Percentiles rank a stretch among this genome's conserved stretches.
Evolutionary conservation across 1,140 invertebrate genomes (phyloP).

Genomic region (Ceratina japonica): DNA sequence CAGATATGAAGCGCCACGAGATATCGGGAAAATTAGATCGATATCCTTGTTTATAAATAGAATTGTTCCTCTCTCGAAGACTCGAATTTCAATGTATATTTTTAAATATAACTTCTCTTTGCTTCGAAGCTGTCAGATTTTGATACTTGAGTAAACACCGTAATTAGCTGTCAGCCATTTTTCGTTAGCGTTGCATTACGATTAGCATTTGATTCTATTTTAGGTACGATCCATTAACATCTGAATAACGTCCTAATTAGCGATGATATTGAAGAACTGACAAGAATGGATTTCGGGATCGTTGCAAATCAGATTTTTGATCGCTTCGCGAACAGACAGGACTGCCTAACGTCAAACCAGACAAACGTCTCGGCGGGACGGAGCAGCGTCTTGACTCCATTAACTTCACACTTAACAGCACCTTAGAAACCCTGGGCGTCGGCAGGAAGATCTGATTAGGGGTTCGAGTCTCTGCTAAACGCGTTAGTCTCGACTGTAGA

Average conservation of each 20-base stretch:
- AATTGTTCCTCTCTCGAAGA: not conserved
- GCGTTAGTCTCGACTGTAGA: constrained; percentile 75
- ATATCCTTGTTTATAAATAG: not conserved
- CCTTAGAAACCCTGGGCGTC: constrained; percentile 65
- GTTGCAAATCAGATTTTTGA: not conserved
- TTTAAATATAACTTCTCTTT: no score
- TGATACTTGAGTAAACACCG: no score
- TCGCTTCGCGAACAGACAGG: not conserved
- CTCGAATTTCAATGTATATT: no score
- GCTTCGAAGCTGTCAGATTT: no score
- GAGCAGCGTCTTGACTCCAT: constrained; percentile 77
- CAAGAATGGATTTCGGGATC: no score
- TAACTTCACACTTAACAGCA: constrained; percentile 79
- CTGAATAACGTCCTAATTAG: no score
- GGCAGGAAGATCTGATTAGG: constrained; percentile 78
- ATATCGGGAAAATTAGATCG: not conserved
- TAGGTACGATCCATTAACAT: no score
- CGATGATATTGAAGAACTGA: no score
- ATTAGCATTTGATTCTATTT: no score
- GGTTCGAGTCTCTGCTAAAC: constrained; percentile 79
- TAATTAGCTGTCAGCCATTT: no score
- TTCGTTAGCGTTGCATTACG: no score
- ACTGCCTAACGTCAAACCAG: constrained; percentile 6
- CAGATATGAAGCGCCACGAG: constrained; percentile 40
- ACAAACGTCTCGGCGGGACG: constrained; percentile 22